Evolutionary conservation across 2,113 vertebrate species (phyloP).

Genomic region (Meles meles): DNA sequence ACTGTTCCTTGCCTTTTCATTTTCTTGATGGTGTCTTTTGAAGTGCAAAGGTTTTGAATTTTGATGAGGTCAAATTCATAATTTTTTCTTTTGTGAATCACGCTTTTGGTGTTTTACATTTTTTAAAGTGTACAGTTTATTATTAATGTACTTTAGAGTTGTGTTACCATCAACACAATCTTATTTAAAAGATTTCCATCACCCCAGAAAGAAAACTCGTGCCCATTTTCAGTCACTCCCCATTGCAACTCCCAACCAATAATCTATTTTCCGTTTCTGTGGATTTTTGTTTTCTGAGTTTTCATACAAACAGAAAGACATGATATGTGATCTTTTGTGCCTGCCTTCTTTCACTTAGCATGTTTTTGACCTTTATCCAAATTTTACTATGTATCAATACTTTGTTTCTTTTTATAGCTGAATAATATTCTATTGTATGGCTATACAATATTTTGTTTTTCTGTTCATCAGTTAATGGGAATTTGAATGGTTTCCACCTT

Average conservation of each 20-base stretch:
- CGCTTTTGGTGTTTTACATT: neutral
- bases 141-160: neutral
- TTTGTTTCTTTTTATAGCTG: slow-evolving; percentile 21
- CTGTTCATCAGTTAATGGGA: neutral
- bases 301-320: neutral
- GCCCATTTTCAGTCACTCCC: neutral
- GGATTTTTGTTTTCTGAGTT: neutral
- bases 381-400: neutral
- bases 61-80: neutral
- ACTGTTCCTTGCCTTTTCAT: neutral
- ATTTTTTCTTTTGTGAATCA: neutral
- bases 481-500: slow-evolving; percentile 4
- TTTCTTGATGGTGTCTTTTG: slow-evolving; percentile 27
- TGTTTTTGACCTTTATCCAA: neutral
- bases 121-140: neutral
- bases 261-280: neutral
- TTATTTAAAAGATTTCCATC: slow-evolving; percentile 9
- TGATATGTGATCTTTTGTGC: neutral
- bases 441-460: neutral
- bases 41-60: slow-evolving; percentile 13
- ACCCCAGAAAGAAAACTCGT: neutral
- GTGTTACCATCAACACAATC: neutral
- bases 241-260: neutral
- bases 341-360: slow-evolving; percentile 4
- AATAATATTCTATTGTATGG: slow-evolving; percentile 22